These are phyloP conservation scores for Pagetopsis macropterus DNA, from an alignment of 2,797 vertebrate genomes.

Conservation along the genomic window DNA sequence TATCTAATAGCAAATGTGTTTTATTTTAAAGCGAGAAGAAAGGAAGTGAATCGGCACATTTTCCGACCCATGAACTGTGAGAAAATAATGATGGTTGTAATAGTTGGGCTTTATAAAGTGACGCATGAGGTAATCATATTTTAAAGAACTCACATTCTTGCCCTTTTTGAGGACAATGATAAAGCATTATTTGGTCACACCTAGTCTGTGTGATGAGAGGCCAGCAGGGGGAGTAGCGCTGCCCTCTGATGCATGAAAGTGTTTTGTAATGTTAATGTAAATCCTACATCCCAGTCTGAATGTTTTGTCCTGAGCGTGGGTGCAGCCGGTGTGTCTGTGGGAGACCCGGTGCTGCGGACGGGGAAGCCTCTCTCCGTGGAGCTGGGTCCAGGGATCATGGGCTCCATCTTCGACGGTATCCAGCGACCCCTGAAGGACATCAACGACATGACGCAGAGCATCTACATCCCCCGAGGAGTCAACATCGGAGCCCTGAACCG, in stretches of 20 bases:
- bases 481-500: constrained; percentile 94
- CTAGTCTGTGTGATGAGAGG: neutral
- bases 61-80: neutral
- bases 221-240: neutral
- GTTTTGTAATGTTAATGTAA: too few relatives aligned
- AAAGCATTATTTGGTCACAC: neutral
- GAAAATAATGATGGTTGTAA: neutral
- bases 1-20: neutral
- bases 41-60: neutral
- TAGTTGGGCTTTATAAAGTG: neutral
- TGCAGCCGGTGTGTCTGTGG: constrained; percentile 94
- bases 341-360: constrained; percentile 96
- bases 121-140: neutral
- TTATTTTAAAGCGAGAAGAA: neutral
- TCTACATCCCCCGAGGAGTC: constrained; percentile 97
- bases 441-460: constrained; percentile 92
- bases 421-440: constrained; percentile 96
- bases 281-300: neutral
- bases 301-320: constrained; percentile 84
- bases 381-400: constrained; percentile 97
- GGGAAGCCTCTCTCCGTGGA: constrained; percentile 97
- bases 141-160: neutral
- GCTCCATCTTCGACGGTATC: constrained; percentile 98
- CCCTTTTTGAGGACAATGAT: neutral
- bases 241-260: too few relatives aligned